Base-by-base conservation (phyloP, 1,140 invertebrate genomes). In the Adoxophyes honmai region DNA sequence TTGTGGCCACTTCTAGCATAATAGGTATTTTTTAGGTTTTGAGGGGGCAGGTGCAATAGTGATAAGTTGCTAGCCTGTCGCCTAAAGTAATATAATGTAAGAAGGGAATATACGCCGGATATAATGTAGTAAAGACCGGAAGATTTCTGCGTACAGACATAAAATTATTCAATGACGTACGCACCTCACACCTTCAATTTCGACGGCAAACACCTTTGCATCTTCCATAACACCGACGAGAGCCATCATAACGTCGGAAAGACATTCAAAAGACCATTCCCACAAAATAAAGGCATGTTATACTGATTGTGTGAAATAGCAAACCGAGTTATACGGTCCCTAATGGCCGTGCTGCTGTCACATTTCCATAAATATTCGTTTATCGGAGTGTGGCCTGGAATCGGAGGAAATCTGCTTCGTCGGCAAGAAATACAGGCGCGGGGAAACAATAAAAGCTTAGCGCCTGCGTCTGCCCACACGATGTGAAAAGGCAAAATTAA, bases 331-430 rank as follows among this genome's bases (percentile, higher is more conserved):
- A 11, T 48, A 48, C 42, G 18, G 18, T 48, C 16, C 21, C 10
- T 48, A 48, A 48, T 48, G n/a, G 42, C 16, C 18, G 28, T 33
- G 21, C 42, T 48, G 42, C 42, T 48, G 42, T 48, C 42, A 48
- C 42, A 48, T 48, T 48, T 48, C 18, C 42, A 48, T 48, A 48
- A 48, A 28, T 48, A 48, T 48, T 48, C 42, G 42, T 48, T 48
- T 48, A 48, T 48, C 42, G 42, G 18, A 18, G 10, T 48, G 16
- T 48, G 16, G 42, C 42, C 42, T 16, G 11, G 42, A 48, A 21
- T 48, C 21, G 42, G 42, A 48, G 10, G 42, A 48, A 48, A 48
- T 48, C 21, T 28, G 21, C 42, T 33, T 21, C 42, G 42, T 48
- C 4, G 42, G 42, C 42, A 48, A 48, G 42, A 48, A 48, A 48